Conservation (phyloP, 1,140 invertebrate species). For the Pogonomyrmex californicus region DNA sequence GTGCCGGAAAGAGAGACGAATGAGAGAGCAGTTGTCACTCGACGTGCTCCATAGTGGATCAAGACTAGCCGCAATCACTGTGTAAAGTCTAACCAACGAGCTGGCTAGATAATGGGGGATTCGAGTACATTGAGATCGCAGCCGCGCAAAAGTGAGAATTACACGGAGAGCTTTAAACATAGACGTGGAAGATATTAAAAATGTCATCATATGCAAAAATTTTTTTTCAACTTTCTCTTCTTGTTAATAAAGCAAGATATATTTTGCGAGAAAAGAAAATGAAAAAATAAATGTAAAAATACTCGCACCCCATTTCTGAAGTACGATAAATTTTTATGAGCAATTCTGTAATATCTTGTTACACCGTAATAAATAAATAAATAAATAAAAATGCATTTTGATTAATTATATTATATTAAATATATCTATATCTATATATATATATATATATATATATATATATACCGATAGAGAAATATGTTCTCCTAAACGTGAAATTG, state of each 20-base stretch:
- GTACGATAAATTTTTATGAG: not conserved
- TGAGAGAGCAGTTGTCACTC: not conserved
- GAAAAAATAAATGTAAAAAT: not conserved
- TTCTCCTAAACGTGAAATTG: not conserved
- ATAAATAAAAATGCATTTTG: not conserved
- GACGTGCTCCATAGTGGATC: not conserved
- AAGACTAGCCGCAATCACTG: constrained; percentile 23
- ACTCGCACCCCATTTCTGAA: not conserved
- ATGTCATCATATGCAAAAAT: not conserved
- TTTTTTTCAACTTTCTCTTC: not conserved
- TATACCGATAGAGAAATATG: not conserved
- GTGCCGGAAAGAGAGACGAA: constrained; percentile 50
- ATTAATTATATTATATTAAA: not conserved
- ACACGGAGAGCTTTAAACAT: not conserved
- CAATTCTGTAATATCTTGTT: not conserved
- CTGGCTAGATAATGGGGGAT: not conserved
- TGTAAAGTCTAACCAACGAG: not conserved
- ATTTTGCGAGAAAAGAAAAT: not conserved
- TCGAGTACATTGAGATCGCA: not conserved
- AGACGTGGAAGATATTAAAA: not conserved
- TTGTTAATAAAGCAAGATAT: not conserved
- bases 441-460: too few relatives aligned
- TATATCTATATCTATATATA: too few relatives aligned
- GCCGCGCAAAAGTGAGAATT: not conserved
- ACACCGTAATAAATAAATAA: not conserved